phyloP scores from a whole-genome alignment of 2,113 vertebrate genomes.

The Tragelaphus strepsiceros region DNA sequence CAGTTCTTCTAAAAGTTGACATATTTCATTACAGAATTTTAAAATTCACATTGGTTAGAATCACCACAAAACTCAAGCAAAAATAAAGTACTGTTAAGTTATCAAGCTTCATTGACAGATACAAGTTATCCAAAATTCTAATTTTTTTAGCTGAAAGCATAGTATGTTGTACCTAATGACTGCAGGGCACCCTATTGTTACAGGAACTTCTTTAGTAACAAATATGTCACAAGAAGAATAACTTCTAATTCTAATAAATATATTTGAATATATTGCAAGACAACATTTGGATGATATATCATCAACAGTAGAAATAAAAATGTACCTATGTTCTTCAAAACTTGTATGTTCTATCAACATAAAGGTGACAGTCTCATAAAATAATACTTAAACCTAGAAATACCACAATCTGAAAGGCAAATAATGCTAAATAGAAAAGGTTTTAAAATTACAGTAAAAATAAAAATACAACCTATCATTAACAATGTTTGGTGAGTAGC shows the following conservation, averaged over 20 bases:
- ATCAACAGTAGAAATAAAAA: neutral
- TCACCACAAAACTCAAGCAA: neutral
- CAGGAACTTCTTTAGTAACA: neutral
- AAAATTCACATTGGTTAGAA: neutral
- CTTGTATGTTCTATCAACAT: neutral
- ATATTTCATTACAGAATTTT: too few relatives aligned
- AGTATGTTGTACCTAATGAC: neutral
- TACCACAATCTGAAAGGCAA: neutral
- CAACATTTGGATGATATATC: neutral
- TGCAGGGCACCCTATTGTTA: neutral
- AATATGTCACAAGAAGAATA: neutral
- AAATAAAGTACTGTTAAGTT: neutral
- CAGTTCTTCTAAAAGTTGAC: too few relatives aligned
- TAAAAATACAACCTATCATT: neutral
- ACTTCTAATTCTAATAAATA: neutral
- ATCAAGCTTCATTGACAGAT: neutral
- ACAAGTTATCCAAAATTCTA: neutral
- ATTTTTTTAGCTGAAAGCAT: neutral
- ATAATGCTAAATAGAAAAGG: neutral
- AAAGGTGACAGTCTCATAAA: neutral
- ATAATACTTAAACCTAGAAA: neutral
- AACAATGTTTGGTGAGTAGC: neutral
- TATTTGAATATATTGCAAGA: neutral
- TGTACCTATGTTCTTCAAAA: neutral
- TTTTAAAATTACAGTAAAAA: neutral